These are phyloP conservation scores for Eledone cirrhosa DNA, from an alignment of 2,888 invertebrate species.

Conservation along the genomic window DNA sequence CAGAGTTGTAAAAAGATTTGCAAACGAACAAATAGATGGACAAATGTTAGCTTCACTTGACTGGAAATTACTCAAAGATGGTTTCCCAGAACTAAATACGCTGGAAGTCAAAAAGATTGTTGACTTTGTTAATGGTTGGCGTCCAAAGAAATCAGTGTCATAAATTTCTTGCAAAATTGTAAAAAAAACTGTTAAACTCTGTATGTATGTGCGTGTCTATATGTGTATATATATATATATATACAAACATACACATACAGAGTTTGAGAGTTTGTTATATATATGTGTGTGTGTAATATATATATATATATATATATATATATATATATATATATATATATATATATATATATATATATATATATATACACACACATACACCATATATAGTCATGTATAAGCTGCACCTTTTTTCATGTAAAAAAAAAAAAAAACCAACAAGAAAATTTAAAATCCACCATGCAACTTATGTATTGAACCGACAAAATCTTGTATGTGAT, in stretches of 20 bases:
- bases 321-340: background rate
- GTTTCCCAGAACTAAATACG: slow-evolving; percentile 62
- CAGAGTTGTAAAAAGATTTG: slow-evolving; percentile 55
- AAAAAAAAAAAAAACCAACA: too few relatives aligned
- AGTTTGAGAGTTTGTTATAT: background rate
- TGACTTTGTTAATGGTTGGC: slow-evolving; percentile 62
- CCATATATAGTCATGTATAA: too few relatives aligned
- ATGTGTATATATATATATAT: background rate
- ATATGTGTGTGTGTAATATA: background rate
- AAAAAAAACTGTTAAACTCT: background rate
- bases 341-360: background rate
- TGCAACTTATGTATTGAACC: too few relatives aligned
- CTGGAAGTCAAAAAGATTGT: slow-evolving; percentile 63
- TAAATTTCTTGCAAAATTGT: background rate
- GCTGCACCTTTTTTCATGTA: too few relatives aligned
- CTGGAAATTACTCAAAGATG: slow-evolving; percentile 57
- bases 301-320: background rate
- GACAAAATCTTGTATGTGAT: too few relatives aligned
- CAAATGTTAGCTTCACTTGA: slow-evolving; percentile 58
- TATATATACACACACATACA: background rate
- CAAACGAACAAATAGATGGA: slow-evolving; percentile 63
- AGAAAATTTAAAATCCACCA: too few relatives aligned
- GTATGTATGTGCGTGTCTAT: background rate
- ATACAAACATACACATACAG: background rate
- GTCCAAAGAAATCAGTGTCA: slow-evolving; percentile 55